Percentiles rank a stretch among this genome's conserved stretches.
phyloP scores from a whole-genome alignment of 1,140 invertebrate species.

The Grapholita molesta region DNA sequence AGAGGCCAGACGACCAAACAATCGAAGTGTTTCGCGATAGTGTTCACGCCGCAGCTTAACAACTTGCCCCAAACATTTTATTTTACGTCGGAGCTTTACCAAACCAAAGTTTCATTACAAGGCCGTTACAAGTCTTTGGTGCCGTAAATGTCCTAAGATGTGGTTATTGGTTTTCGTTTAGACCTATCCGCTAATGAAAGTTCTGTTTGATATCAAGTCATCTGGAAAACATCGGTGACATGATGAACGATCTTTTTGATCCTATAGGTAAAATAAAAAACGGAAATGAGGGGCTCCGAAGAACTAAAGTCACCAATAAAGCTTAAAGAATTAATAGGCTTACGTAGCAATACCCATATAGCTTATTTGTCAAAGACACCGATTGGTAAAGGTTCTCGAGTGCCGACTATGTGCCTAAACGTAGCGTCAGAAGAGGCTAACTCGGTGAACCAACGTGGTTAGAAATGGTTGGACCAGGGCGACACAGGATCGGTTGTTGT shows the following conservation, averaged over 20 bases:
- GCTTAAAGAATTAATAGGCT: too few species aligned
- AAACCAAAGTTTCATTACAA: slow-evolving; percentile 12
- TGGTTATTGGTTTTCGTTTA: slow-evolving; percentile 10
- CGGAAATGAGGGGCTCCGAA: not conserved
- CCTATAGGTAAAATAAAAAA: not conserved
- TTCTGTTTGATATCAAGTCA: not conserved
- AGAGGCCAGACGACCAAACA: too few species aligned
- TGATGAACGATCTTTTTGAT: not conserved
- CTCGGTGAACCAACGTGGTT: too few species aligned
- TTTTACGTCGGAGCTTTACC: slow-evolving; percentile 3
- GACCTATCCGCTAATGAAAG: not conserved
- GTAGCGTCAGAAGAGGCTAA: too few species aligned
- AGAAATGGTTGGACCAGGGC: too few species aligned
- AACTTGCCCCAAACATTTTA: not conserved
- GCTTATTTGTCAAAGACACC: too few species aligned
- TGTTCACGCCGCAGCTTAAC: not conserved
- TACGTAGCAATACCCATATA: too few species aligned
- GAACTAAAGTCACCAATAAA: too few species aligned
- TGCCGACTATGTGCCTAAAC: too few species aligned
- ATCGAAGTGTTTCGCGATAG: too few species aligned
- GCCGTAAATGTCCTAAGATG: slow-evolving; percentile 2
- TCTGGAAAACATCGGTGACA: not conserved
- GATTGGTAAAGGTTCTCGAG: too few species aligned
- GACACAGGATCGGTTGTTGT: too few species aligned
- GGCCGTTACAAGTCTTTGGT: not conserved